Evolutionary conservation across 2,113 vertebrate genomes (phyloP), one percentile per base, ranked within the genome.

Genomic region (Prinia subflava): DNA sequence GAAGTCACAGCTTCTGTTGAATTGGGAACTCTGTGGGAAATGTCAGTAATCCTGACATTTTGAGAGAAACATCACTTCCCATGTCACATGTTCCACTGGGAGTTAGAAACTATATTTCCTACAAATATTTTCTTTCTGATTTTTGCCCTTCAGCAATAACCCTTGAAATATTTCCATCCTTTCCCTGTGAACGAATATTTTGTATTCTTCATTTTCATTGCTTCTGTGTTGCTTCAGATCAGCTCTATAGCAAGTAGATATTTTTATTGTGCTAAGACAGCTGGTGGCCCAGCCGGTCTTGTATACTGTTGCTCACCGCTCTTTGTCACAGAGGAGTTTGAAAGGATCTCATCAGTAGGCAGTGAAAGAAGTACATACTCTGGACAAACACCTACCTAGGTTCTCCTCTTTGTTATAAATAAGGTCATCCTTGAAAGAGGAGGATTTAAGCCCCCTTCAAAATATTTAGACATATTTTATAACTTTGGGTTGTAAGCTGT

Each of bases 31-130:
- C 55, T 65, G 53, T n/a, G 23, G 75, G 62, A 95, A 94, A 96
- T 91, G 93, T 83, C 92, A 95, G 23, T 24, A 95, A 85, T 69
- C 53, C 27, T 83, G 92, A 93, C 92, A 95, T 94, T 92, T 91
- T 80, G 41, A 95, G 33, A 69, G 42, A 85, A 85, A 57, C 63
- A 80, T 37, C 75, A 85, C 22, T 55, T 96, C 70, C 79, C 20
- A 15, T 62, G 53, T 88, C 79, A 77, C 23, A 22, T 4, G 23
- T 73, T 42, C 31, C 55, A 53, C 59, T 69, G 78, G 50, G 85
- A 86, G 53, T 73, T 79, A 80, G 13, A 93, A 76, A 23, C 63
- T 65, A 83, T 13, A 85, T 90, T 93, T 91, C n/a, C 25, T 65
- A 73, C 67, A 88, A 83, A 80, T 80, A 86, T 83, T 95, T 96